These are phyloP conservation scores for Halictus quadricinctus DNA, from an alignment of 2,888 invertebrate genomes.

Conservation along the genomic window DNA sequence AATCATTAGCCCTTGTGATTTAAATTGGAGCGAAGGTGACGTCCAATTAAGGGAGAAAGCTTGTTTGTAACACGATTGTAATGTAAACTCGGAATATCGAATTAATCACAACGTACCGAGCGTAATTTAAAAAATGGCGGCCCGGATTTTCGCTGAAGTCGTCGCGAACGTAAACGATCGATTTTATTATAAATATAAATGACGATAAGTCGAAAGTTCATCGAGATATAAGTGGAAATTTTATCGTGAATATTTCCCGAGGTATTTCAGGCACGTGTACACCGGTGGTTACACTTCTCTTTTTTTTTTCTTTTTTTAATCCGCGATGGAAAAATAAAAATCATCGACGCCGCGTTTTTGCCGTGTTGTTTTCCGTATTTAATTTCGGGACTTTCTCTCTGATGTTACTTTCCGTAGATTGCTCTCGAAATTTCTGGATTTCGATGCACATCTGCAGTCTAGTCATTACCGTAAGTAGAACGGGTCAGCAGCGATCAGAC, in stretches of 20 bases:
- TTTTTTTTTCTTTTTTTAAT: background rate
- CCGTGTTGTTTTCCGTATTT: background rate
- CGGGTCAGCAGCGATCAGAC: constrained; percentile 2
- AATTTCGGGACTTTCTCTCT: background rate
- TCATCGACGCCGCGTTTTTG: background rate
- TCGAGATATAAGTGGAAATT: background rate
- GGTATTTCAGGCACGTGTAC: background rate
- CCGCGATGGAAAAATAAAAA: background rate
- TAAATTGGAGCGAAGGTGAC: constrained; percentile 9
- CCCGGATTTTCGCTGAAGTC: background rate
- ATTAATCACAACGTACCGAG: background rate
- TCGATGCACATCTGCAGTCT: constrained; percentile 6
- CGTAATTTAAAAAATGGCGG: background rate
- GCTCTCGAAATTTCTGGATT: background rate
- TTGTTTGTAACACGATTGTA: constrained; percentile 5
- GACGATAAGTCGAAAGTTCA: background rate
- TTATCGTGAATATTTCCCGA: background rate
- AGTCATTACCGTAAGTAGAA: constrained; percentile 7
- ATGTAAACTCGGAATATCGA: background rate
- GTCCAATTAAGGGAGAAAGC: constrained; percentile 9
- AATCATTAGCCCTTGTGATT: constrained; percentile 11
- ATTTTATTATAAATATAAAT: background rate
- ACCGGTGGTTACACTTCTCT: background rate
- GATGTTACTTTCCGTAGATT: background rate
- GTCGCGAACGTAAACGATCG: background rate